phyloP scores from a whole-genome alignment of 1,140 invertebrate genomes.

The Pemphigus obesinymphae region DNA sequence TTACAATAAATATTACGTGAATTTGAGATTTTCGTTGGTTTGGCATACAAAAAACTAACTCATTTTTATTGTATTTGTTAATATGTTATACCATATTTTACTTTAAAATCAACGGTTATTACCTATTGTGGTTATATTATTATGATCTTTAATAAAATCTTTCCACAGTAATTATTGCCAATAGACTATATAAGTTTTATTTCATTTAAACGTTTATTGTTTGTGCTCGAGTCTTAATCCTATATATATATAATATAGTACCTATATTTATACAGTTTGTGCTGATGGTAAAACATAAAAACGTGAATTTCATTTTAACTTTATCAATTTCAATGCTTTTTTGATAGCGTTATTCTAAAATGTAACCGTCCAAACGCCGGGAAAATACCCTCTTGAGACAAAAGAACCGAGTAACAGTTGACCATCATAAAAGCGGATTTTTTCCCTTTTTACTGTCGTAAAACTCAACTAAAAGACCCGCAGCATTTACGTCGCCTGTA shows the following conservation, averaged over 20 bases:
- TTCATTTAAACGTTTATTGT: neutral
- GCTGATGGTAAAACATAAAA: neutral
- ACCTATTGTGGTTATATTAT: no score
- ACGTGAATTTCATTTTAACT: neutral
- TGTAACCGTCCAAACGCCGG: neutral
- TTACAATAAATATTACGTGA: no score
- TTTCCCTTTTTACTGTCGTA: conserved; percentile 4
- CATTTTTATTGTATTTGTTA: no score
- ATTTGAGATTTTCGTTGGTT: no score
- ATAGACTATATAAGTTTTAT: neutral
- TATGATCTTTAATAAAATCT: no score
- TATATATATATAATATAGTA: neutral
- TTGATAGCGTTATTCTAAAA: neutral
- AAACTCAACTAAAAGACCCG: conserved; percentile 33
- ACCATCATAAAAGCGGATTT: conserved; percentile 29
- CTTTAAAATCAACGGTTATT: neutral
- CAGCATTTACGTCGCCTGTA: conserved; percentile 21
- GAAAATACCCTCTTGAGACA: conserved; percentile 18
- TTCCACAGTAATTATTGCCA: no score
- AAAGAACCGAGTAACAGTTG: conserved; percentile 22
- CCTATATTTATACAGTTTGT: no score
- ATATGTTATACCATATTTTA: neutral
- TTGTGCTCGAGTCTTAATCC: neutral
- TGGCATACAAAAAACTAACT: no score
- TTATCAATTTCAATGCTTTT: conserved; percentile 11